A percentile compares a stretch with the other conserved stretches of the same genome.
Evolutionary conservation across 2,113 vertebrate genomes (phyloP).

Genomic region (Pseudorasbora parva): DNA sequence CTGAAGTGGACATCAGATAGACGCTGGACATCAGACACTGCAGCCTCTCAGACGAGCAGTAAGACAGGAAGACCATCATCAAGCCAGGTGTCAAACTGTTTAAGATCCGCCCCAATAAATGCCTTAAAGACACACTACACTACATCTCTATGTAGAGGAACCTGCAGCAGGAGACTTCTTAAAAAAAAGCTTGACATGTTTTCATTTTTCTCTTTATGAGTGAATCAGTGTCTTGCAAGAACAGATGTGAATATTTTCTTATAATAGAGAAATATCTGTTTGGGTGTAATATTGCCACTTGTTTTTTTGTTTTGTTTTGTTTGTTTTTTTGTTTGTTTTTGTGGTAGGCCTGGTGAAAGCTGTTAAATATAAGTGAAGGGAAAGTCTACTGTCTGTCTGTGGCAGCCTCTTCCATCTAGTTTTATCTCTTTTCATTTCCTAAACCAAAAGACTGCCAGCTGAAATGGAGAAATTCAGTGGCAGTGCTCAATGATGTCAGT

Average conservation of each 20-base stretch:
- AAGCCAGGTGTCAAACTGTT: slow-evolving; percentile 66
- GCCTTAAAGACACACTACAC: slow-evolving; percentile 77
- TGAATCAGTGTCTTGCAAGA: slow-evolving; percentile 77
- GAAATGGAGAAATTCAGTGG: slow-evolving; percentile 37
- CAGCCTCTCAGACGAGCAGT: slow-evolving; percentile 49
- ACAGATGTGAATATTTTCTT: slow-evolving; percentile 82
- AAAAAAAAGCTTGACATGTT: slow-evolving; percentile 55
- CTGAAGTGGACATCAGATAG: slow-evolving; percentile 50
- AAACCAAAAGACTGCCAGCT: slow-evolving; percentile 70
- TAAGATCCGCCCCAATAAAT: slow-evolving; percentile 76
- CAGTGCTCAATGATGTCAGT: slow-evolving; percentile 53
- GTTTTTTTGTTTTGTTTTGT: slow-evolving; percentile 70
- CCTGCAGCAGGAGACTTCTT: slow-evolving; percentile 71
- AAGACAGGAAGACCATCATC: slow-evolving; percentile 60
- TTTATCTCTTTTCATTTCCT: slow-evolving; percentile 75
- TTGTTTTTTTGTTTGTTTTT: not conserved
- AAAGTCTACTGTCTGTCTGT: slow-evolving; percentile 65
- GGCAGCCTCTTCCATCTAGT: slow-evolving; percentile 71
- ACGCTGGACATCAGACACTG: slow-evolving; percentile 45
- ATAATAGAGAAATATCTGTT: slow-evolving; percentile 76
- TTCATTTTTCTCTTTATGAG: slow-evolving; percentile 67
- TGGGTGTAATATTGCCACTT: slow-evolving; percentile 73
- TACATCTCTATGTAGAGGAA: slow-evolving; percentile 73
- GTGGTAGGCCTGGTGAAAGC: slow-evolving; percentile 66
- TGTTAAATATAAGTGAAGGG: slow-evolving; percentile 34